These are phyloP conservation scores for Macrotus californicus DNA, from an alignment of 2,113 vertebrate genomes.

Conservation along the genomic window DNA sequence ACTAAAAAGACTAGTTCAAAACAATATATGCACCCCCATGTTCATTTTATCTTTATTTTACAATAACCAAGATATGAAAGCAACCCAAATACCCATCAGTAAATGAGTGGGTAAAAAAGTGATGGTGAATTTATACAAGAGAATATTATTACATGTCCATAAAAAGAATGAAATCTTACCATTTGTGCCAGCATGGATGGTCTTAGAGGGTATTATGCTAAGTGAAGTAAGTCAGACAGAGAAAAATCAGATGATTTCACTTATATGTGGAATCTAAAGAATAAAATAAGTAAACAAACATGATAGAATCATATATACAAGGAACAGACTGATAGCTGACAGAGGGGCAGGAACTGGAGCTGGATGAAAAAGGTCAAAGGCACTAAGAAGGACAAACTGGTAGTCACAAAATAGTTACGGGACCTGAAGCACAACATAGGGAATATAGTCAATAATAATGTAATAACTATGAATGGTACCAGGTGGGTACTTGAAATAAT, in stretches of 20 bases:
- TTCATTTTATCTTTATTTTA: too few species aligned
- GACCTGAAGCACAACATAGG: not conserved
- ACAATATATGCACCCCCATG: too few species aligned
- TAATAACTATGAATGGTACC: not conserved
- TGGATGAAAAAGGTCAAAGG: not conserved
- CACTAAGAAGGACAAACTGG: not conserved
- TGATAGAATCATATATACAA: not conserved
- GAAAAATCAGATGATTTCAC: not conserved
- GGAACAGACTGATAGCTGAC: not conserved
- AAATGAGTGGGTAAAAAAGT: too few species aligned
- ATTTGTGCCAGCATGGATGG: too few species aligned
- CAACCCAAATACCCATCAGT: too few species aligned
- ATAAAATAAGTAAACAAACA: not conserved
- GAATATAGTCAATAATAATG: not conserved
- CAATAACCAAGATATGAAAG: too few species aligned
- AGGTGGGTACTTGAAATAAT: not conserved
- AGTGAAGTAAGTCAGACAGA: too few species aligned
- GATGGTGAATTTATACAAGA: too few species aligned
- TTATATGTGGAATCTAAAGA: not conserved
- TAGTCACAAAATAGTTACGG: not conserved
- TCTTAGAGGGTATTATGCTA: too few species aligned
- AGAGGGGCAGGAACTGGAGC: not conserved
- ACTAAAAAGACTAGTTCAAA: too few species aligned
- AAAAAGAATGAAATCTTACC: too few species aligned
- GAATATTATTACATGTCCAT: too few species aligned